These are phyloP conservation scores for Rugalucina vietnamica DNA, from an alignment of 2,888 invertebrate species.

Conservation along the genomic window DNA sequence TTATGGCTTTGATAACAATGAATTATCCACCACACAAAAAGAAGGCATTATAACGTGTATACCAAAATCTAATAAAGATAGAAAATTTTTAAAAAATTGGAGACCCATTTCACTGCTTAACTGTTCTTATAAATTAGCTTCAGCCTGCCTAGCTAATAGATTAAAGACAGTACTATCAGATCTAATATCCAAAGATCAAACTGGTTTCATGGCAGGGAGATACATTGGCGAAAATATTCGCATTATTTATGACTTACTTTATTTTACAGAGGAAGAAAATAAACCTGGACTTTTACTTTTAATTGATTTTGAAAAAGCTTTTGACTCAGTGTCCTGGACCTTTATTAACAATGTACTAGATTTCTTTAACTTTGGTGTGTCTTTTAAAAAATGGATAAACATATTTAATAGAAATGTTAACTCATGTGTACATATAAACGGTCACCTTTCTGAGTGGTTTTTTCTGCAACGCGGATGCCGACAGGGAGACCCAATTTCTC, in stretches of 20 bases:
- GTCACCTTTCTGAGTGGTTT: not conserved
- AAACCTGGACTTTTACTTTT: not conserved
- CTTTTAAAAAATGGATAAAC: not conserved
- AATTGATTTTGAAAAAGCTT: not conserved
- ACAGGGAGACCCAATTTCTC: not conserved
- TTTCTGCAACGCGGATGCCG: not conserved
- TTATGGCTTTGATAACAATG: not conserved
- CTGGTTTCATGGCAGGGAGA: not conserved
- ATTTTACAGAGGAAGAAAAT: not conserved
- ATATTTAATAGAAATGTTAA: not conserved
- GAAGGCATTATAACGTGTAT: not conserved
- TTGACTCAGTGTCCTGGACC: not conserved
- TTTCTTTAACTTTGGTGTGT: not conserved
- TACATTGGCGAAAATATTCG: not conserved
- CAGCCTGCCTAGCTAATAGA: not conserved
- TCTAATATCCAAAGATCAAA: not conserved
- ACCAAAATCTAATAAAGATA: not conserved
- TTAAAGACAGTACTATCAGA: not conserved
- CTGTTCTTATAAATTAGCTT: not conserved
- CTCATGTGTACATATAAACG: not conserved
- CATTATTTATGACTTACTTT: not conserved
- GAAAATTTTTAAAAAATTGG: not conserved
- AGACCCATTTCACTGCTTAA: not conserved
- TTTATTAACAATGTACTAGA: not conserved
- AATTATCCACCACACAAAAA: not conserved